Evolutionary conservation across 2,113 vertebrate species (phyloP).

Genomic region (Protobothrops flavoviridis): DNA sequence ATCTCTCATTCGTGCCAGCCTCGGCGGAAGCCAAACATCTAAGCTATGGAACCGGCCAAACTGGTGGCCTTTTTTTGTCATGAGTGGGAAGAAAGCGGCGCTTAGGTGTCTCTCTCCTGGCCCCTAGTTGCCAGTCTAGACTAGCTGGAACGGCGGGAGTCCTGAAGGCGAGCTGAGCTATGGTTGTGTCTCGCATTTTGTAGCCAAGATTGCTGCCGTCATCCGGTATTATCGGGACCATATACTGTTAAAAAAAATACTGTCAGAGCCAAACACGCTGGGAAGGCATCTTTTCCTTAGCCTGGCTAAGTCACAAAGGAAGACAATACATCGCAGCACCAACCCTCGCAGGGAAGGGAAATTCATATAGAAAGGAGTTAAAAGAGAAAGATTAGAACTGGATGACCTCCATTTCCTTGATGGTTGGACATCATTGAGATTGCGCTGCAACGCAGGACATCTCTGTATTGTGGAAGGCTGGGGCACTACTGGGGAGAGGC

Average conservation of each 20-base stretch:
- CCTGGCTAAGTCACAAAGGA: not conserved
- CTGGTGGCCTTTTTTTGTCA: not conserved
- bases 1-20: not conserved
- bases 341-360: not conserved
- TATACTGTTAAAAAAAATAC: not conserved
- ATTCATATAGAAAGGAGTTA: not conserved
- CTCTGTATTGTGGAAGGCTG: not conserved
- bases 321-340: not conserved
- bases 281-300: not conserved
- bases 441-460: not conserved
- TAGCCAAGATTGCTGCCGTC: not conserved
- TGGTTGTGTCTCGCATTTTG: not conserved
- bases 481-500: not conserved
- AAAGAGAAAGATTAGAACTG: not conserved
- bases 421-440: not conserved
- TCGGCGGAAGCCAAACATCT: not conserved
- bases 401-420: not conserved
- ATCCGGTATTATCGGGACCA: not conserved
- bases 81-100: fast-evolving
- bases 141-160: not conserved
- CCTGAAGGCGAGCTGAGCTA: not conserved
- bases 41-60: not conserved
- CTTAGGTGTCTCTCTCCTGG: not conserved
- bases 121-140: not conserved
- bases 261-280: not conserved